A percentile compares a stretch with the other conserved stretches of the same genome.
Evolutionary conservation across 1,140 invertebrate species (phyloP).

Genomic region (Sarcophaga peregrina): DNA sequence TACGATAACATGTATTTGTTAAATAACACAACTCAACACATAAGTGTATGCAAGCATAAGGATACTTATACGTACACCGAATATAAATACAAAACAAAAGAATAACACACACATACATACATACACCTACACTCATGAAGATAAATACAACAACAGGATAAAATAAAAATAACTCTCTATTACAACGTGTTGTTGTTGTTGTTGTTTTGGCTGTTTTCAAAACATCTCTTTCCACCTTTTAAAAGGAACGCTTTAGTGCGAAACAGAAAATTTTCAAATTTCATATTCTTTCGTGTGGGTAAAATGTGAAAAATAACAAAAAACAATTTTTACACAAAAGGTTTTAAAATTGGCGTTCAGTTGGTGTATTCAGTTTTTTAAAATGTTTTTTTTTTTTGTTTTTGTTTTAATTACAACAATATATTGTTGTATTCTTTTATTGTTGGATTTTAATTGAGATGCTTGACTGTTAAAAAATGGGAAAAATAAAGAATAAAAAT

Average conservation of each 20-base stretch:
- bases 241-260: not conserved
- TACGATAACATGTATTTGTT: not conserved
- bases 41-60: too few relatives aligned
- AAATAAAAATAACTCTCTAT: not conserved
- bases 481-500: not conserved
- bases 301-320: not conserved
- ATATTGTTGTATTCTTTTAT: not conserved
- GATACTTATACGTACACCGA: not conserved
- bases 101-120: too few relatives aligned
- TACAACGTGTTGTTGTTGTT: not conserved
- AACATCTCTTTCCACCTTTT: not conserved
- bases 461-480: slow-evolving; percentile 2
- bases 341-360: slow-evolving; percentile 21
- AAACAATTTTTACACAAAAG: slow-evolving; percentile 4
- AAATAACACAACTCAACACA: slow-evolving; percentile 13
- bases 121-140: too few relatives aligned
- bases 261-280: slow-evolving; percentile 23
- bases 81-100: too few relatives aligned
- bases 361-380: too few relatives aligned
- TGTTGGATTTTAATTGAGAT: slow-evolving; percentile 33
- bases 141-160: not conserved
- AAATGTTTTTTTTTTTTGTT: slow-evolving; percentile 12
- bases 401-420: not conserved
- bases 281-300: not conserved
- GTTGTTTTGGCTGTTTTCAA: too few relatives aligned